Conservation (phyloP, 2,888 invertebrate species). For the Tolmerus cingulatus region DNA sequence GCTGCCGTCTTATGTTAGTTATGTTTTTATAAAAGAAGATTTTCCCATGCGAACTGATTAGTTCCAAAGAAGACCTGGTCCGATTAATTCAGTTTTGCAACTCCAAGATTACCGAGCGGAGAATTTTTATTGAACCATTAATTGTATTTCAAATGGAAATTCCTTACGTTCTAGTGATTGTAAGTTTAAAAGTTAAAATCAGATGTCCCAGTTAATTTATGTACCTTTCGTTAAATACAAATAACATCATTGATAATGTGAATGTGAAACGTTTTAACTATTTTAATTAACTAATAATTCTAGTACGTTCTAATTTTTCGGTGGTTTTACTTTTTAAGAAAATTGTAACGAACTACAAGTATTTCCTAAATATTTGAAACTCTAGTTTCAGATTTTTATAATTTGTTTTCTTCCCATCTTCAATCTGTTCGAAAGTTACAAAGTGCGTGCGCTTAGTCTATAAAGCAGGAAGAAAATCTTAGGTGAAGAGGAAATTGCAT, state of each 20-base stretch:
- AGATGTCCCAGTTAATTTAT: too few species aligned
- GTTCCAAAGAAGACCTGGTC: conserved; percentile 37
- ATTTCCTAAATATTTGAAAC: too few species aligned
- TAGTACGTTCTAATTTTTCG: too few species aligned
- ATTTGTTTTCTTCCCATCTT: not conserved
- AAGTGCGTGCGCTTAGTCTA: not conserved
- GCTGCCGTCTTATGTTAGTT: not conserved
- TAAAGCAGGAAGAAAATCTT: not conserved
- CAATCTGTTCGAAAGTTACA: not conserved
- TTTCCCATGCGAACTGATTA: conserved; percentile 36
- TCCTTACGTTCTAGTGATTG: conserved; percentile 1
- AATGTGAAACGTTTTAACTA: not conserved
- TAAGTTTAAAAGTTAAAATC: not conserved
- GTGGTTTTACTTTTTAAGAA: too few species aligned
- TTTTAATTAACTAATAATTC: not conserved
- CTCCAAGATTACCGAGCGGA: not conserved
- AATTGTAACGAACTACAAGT: too few species aligned
- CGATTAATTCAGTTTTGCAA: conserved; percentile 4
- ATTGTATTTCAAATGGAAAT: conserved; percentile 12
- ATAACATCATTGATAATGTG: not conserved
- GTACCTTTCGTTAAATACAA: too few species aligned
- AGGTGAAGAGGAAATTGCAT: not conserved
- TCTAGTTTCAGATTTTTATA: not conserved
- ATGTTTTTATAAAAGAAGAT: conserved; percentile 47
- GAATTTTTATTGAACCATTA: not conserved